Percentiles rank a stretch among this genome's conserved stretches.
Evolutionary conservation across 2,888 invertebrate genomes (phyloP).

Genomic region (Helicoverpa assulta): DNA sequence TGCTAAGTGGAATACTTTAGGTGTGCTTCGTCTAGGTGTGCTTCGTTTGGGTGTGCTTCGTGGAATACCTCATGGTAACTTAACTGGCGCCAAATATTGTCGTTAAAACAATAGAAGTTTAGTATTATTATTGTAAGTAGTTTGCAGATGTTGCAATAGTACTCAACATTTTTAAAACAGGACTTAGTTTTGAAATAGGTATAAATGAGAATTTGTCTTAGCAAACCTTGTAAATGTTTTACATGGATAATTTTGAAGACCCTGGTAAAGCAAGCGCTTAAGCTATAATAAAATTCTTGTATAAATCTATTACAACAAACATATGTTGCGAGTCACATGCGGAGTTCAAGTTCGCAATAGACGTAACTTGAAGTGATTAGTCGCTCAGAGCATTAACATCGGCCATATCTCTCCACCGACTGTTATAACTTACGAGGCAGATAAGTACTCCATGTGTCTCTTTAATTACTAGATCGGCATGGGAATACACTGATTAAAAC

Average conservation of each 20-base stretch:
- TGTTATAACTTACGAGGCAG: slow-evolving; percentile 26
- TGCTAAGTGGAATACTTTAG: too few relatives aligned
- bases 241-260: too few relatives aligned
- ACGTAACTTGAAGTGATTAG: slow-evolving; percentile 36
- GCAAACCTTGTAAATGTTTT: too few relatives aligned
- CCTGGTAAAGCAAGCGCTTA: too few relatives aligned
- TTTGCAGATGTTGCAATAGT: background rate
- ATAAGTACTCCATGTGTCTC: slow-evolving; percentile 40
- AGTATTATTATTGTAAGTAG: background rate
- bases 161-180: too few relatives aligned
- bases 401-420: slow-evolving; percentile 37
- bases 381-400: slow-evolving; percentile 19
- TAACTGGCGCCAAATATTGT: slow-evolving; percentile 27
- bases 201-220: too few relatives aligned
- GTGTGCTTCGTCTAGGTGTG: too few relatives aligned
- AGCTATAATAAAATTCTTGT: too few relatives aligned
- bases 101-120: slow-evolving; percentile 1
- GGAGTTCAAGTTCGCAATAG: slow-evolving; percentile 20
- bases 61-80: too few relatives aligned
- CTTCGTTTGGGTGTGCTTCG: too few relatives aligned
- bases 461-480: slow-evolving; percentile 37
- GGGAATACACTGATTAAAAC: slow-evolving; percentile 34
- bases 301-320: background rate
- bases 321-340: slow-evolving; percentile 16
- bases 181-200: too few relatives aligned